Percentiles rank a stretch among this genome's conserved stretches.
Evolutionary conservation across 2,797 vertebrate species (phyloP).

Genomic region (Sebastes cheni): DNA sequence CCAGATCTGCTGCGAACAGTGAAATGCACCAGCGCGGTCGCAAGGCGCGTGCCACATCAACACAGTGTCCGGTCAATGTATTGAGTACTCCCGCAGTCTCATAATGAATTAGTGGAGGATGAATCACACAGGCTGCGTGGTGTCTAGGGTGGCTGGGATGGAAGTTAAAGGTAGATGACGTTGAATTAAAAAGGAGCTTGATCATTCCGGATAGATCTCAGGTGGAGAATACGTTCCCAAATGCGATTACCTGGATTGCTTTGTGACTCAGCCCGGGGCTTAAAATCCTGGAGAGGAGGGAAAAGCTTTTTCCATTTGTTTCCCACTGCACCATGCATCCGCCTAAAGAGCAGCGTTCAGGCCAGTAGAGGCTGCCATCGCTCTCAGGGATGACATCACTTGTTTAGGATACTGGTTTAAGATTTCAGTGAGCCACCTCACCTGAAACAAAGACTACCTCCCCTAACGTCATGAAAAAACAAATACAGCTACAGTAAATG

Average conservation of each 20-base stretch:
- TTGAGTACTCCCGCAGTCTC: conserved; percentile 30
- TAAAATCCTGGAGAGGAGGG: not conserved
- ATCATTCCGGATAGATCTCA: not conserved
- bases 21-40: not conserved
- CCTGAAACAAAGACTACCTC: not conserved
- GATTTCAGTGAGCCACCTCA: not conserved
- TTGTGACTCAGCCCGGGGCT: not conserved
- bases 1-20: not conserved
- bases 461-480: too few species aligned
- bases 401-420: not conserved
- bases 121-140: conserved; percentile 5
- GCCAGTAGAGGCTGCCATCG: too few species aligned
- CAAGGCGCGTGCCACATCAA: not conserved
- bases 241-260: not conserved
- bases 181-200: not conserved
- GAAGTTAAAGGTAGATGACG: not conserved
- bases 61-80: conserved; percentile 9
- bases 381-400: not conserved
- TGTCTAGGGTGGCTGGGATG: not conserved
- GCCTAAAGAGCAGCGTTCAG: not conserved
- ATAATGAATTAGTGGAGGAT: conserved; percentile 29
- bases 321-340: not conserved
- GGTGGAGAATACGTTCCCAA: not conserved
- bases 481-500: too few species aligned
- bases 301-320: not conserved